Percentiles rank a stretch among this genome's conserved stretches.
phyloP scores from a whole-genome alignment of 2,113 vertebrate species.

The Prinia subflava region DNA sequence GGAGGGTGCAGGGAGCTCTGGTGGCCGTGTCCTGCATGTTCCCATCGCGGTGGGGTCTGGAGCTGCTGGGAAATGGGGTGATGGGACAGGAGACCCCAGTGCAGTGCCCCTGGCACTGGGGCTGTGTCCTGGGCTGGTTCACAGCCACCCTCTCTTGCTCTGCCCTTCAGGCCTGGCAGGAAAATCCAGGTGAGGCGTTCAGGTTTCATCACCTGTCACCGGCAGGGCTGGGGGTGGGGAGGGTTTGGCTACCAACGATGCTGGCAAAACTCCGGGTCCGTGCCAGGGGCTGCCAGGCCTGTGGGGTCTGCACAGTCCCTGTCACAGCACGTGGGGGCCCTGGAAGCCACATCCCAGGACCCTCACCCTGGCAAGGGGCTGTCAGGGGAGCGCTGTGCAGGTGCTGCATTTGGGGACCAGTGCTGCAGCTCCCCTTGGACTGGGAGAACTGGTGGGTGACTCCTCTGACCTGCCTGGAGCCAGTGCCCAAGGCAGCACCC shows the following conservation, averaged over 20 bases:
- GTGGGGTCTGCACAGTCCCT: neutral
- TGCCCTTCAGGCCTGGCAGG: neutral
- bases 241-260: fast-evolving
- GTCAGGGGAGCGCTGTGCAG: neutral
- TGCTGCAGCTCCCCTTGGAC: neutral
- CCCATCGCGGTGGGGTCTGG: neutral
- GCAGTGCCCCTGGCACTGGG: neutral
- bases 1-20: fast-evolving
- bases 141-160: neutral
- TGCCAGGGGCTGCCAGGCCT: neutral
- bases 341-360: fast-evolving
- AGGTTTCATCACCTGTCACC: neutral
- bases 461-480: neutral
- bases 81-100: fast-evolving
- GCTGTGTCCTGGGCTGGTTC: too few species aligned
- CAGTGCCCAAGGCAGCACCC: neutral
- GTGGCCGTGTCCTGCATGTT: fast-evolving
- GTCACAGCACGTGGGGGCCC: neutral
- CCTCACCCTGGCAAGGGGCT: fast-evolving
- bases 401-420: neutral
- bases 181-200: fast-evolving
- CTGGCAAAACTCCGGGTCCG: fast-evolving
- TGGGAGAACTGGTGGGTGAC: neutral
- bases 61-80: neutral
- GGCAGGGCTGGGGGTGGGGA: neutral